Evolutionary conservation across 2,888 invertebrate species (phyloP).

Genomic region (Eristalinus aeneus): DNA sequence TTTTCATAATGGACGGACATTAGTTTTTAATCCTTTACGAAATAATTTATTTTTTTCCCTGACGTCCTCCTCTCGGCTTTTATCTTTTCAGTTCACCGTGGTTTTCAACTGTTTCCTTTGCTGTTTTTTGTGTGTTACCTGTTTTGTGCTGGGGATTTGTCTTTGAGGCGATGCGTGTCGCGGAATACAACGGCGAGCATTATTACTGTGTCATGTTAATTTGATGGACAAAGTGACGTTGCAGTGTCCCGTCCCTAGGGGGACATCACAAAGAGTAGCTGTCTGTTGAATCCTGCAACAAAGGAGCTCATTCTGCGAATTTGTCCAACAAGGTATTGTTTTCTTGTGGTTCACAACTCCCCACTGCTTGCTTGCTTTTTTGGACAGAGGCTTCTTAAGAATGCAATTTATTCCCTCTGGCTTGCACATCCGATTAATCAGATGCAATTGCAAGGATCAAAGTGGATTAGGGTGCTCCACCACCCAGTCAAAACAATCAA

Average conservation of each 20-base stretch:
- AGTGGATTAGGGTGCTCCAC: neutral
- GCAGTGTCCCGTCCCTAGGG: neutral
- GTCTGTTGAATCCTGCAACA: neutral
- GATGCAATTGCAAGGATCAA: neutral
- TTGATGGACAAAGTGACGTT: slow-evolving; percentile 1
- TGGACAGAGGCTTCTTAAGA: no score
- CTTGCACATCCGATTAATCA: neutral
- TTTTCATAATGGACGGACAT: slow-evolving; percentile 70
- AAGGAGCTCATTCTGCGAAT: no score
- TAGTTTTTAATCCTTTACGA: slow-evolving; percentile 70
- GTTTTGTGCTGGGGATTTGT: slow-evolving; percentile 32
- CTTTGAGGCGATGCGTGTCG: slow-evolving; percentile 54
- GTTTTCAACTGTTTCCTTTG: neutral
- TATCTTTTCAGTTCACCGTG: slow-evolving; percentile 24
- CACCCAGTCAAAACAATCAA: neutral
- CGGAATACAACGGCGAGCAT: slow-evolving; percentile 52
- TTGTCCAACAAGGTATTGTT: no score
- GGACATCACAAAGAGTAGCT: neutral
- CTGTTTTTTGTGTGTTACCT: neutral
- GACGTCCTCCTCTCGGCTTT: slow-evolving; percentile 17
- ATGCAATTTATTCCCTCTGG: neutral
- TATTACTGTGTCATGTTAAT: slow-evolving; percentile 64
- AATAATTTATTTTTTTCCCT: slow-evolving; percentile 63
- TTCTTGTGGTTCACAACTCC: no score
- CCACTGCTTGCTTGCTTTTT: no score